phyloP scores from a whole-genome alignment of 2,888 invertebrate genomes.

The Tribolium freemani region DNA sequence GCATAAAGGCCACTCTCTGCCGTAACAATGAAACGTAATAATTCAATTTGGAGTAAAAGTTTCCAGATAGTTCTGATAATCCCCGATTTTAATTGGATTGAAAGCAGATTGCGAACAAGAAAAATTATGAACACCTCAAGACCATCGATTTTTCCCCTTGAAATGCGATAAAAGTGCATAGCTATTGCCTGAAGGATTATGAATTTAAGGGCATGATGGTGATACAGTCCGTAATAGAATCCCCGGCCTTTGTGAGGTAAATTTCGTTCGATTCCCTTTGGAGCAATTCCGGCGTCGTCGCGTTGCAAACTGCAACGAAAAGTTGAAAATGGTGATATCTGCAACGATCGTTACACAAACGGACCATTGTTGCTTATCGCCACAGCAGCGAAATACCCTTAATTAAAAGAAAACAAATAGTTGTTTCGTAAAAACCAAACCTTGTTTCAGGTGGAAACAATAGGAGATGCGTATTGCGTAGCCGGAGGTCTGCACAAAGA shows the following conservation, averaged over 20 bases:
- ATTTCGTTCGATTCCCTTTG: neutral
- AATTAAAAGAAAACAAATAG: conserved; percentile 63
- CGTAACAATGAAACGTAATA: neutral
- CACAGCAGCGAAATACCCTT: too few relatives aligned
- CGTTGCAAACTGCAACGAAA: conserved; percentile 1
- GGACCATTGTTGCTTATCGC: neutral
- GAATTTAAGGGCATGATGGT: neutral
- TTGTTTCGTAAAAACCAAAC: conserved; percentile 5
- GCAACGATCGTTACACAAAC: neutral
- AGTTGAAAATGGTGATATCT: conserved; percentile 9
- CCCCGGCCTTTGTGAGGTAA: neutral
- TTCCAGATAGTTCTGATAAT: neutral
- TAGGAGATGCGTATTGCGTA: conserved; percentile 96
- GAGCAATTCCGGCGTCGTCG: neutral
- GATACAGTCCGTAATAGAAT: neutral
- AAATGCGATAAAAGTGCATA: neutral
- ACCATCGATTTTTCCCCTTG: neutral
- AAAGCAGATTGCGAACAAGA: neutral
- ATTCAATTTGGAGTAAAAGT: conserved; percentile 3
- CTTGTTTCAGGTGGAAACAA: conserved; percentile 87
- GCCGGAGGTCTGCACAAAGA: conserved; percentile 92
- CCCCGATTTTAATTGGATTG: neutral
- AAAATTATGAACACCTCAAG: neutral
- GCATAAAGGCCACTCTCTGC: neutral
- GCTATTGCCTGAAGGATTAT: neutral